Conservation (phyloP, 2,888 invertebrate species). For the Ophion slaviceki region DNA sequence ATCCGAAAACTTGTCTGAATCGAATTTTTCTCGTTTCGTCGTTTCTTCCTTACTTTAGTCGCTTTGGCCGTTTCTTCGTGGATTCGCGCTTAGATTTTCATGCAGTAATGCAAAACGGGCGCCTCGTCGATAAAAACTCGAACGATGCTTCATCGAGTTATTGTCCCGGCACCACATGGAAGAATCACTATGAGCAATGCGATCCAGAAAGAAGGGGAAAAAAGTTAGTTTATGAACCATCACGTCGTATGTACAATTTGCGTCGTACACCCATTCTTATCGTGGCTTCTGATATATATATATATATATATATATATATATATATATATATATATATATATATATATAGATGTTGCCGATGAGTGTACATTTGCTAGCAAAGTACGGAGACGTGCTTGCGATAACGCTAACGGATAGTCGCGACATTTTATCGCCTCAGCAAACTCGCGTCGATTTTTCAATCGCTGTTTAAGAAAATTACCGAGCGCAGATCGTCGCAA, state of each 20-base stretch:
- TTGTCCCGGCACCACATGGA: not conserved
- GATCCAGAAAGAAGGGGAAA: not conserved
- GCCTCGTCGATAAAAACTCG: too few relatives aligned
- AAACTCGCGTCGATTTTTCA: not conserved
- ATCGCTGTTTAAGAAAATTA: conserved; percentile 2
- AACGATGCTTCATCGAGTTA: not conserved
- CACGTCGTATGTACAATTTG: not conserved
- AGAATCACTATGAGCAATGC: not conserved
- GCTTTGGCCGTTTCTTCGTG: too few relatives aligned
- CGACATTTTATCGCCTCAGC: not conserved
- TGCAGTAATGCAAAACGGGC: too few relatives aligned
- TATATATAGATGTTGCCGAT: conserved; percentile 12
- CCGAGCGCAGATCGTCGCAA: not conserved
- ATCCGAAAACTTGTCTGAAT: not conserved
- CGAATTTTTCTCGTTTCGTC: not conserved
- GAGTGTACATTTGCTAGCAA: conserved; percentile 7
- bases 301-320: not conserved
- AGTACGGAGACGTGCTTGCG: conserved; percentile 7
- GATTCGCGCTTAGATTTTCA: too few relatives aligned
- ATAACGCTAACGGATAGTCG: conserved; percentile 8
- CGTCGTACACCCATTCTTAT: not conserved
- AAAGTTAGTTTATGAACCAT: not conserved
- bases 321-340: conserved; percentile 8
- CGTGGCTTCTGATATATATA: conserved; percentile 1
- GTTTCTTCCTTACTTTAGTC: too few relatives aligned